Evolutionary conservation across 1,140 invertebrate species (phyloP).

Genomic region (silkworm (Bombyx mori)): ASM3026992v2 NC_085112.1:9941501-9942000

Average conservation of each 20-base stretch:
- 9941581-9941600: no score
- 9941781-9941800: neutral
- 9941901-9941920: constrained; percentile 50
- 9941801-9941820: constrained; percentile 15
- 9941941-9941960: constrained; percentile 43
- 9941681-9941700: no score
- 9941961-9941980: constrained; percentile 58
- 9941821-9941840: constrained; percentile 36
- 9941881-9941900: constrained; percentile 55
- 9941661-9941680: neutral
- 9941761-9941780: neutral
- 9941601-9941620: no score
- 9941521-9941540: no score
- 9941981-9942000: constrained; percentile 9
- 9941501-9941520: no score
- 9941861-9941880: constrained; percentile 50
- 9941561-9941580: no score
- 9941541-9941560: no score
- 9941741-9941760: neutral
- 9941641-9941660: no score
- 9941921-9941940: constrained; percentile 57
- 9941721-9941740: neutral
- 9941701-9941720: no score
- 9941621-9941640: no score
- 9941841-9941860: constrained; percentile 39